phyloP scores from a whole-genome alignment of 2,888 invertebrate genomes.

The Fissipunctia ypsillon region DNA sequence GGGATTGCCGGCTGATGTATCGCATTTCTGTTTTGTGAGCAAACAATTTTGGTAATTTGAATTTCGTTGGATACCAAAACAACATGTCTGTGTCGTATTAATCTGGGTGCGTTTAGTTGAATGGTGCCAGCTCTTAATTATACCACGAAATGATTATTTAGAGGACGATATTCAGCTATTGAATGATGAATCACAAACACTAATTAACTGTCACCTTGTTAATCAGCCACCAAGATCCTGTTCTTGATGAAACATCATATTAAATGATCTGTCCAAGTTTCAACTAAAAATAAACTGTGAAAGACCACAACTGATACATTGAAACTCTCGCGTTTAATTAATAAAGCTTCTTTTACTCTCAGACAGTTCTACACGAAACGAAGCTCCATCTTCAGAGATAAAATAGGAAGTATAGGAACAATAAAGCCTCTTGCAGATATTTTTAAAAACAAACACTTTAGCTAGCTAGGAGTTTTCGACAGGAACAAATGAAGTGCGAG shows the following conservation, averaged over 20 bases:
- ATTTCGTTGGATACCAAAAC: constrained; percentile 29
- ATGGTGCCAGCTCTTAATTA: constrained; percentile 1
- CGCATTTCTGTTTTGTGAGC: constrained; percentile 41
- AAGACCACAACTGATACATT: constrained; percentile 24
- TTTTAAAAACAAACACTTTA: constrained; percentile 66
- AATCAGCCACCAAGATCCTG: not conserved
- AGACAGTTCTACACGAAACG: constrained; percentile 36
- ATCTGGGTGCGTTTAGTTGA: constrained; percentile 12
- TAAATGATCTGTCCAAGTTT: not conserved
- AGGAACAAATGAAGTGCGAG: constrained; percentile 73
- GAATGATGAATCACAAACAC: not conserved
- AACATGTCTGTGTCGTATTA: constrained; percentile 21
- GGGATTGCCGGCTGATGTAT: constrained; percentile 39
- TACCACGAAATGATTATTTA: not conserved
- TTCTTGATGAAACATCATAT: not conserved
- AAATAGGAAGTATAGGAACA: constrained; percentile 58
- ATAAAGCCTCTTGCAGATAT: constrained; percentile 61
- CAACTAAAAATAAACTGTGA: constrained; percentile 22
- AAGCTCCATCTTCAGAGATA: constrained; percentile 52
- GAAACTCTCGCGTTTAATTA: constrained; percentile 41
- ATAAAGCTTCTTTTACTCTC: constrained; percentile 35
- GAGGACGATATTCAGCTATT: not conserved
- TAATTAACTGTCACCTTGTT: not conserved
- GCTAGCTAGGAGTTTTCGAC: constrained; percentile 64
- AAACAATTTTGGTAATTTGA: constrained; percentile 44